phyloP scores from a whole-genome alignment of 2,797 vertebrate genomes.

The Sphenodon punctatus region DNA sequence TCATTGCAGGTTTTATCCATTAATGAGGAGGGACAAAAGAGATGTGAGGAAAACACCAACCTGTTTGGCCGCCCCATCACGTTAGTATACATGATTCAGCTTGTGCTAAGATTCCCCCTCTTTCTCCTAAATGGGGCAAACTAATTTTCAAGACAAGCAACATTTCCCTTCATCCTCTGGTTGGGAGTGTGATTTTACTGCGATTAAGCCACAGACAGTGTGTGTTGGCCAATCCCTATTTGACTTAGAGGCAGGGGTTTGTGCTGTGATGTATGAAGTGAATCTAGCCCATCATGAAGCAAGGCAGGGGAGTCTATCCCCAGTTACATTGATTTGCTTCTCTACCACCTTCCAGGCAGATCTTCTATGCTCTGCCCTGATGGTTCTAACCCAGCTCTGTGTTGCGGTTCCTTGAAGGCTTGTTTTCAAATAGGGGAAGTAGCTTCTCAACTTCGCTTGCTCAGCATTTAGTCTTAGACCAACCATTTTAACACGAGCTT shows the following conservation, averaged over 20 bases:
- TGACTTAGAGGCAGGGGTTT: neutral
- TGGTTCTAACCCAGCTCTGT: neutral
- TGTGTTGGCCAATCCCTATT: fast-evolving
- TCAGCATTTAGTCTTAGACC: neutral
- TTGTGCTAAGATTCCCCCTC: neutral
- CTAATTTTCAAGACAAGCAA: neutral
- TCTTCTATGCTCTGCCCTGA: neutral
- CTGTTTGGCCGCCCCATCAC: constrained; percentile 89
- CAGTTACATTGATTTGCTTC: neutral
- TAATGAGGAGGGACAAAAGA: constrained; percentile 91
- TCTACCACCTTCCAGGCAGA: neutral
- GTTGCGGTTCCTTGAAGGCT: neutral
- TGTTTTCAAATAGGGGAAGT: neutral
- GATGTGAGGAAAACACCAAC: constrained; percentile 89
- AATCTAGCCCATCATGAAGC: neutral
- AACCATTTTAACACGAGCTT: too few species aligned
- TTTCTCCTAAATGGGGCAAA: too few species aligned
- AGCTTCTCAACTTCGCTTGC: neutral
- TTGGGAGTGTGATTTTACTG: neutral
- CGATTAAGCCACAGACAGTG: neutral
- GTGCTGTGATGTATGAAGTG: neutral
- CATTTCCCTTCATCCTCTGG: neutral
- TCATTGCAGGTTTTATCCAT: constrained; percentile 87
- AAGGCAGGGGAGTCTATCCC: neutral
- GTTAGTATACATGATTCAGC: constrained; percentile 65